phyloP scores from a whole-genome alignment of 2,113 vertebrate species.

The Ploceus nigricollis region DNA sequence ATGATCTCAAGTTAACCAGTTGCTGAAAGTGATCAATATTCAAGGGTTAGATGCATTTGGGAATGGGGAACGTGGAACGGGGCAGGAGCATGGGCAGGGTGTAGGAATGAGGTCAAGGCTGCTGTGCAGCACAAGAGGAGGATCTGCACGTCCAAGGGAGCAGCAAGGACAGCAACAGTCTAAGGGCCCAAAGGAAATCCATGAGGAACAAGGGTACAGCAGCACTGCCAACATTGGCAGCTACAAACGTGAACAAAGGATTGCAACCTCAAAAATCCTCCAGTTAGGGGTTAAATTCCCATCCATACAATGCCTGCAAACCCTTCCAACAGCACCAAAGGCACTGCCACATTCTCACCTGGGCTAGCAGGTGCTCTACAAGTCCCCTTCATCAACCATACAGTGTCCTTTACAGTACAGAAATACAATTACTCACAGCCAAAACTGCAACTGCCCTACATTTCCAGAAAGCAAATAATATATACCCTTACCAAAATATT shows the following conservation, averaged over 20 bases:
- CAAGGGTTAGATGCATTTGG: neutral
- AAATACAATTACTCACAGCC: neutral
- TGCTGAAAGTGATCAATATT: neutral
- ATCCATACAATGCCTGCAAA: neutral
- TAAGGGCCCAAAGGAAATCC: neutral
- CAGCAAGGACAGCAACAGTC: neutral
- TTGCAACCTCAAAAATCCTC: neutral
- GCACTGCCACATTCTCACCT: neutral
- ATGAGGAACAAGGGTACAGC: neutral
- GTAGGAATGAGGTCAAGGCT: neutral
- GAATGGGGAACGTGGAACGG: too few relatives aligned
- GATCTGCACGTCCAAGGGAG: neutral
- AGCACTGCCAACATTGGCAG: neutral
- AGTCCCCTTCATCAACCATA: neutral
- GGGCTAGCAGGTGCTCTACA: neutral
- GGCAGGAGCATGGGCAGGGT: neutral
- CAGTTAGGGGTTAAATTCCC: neutral
- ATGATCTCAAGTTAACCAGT: neutral
- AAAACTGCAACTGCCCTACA: neutral
- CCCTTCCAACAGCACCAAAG: neutral
- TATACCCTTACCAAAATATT: neutral
- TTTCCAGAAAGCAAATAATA: neutral
- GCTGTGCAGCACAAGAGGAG: fast-evolving
- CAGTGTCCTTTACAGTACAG: neutral
- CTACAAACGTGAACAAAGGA: neutral